Base-by-base conservation (phyloP, 2,888 invertebrate genomes). In the Eupithecia insigniata region DNA sequence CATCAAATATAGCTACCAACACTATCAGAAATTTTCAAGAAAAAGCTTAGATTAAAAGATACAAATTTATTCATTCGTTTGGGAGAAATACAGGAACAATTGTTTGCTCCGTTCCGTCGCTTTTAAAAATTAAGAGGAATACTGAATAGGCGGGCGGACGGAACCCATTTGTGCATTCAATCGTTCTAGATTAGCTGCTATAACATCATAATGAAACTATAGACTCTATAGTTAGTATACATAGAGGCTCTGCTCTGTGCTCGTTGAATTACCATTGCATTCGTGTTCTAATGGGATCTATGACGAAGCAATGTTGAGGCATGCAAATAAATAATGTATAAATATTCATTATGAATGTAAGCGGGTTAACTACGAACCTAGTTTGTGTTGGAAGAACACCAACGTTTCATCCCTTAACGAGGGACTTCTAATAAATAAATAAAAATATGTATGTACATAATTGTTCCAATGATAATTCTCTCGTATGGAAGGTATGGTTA, bases 81-180 rank as follows among this genome's bases (percentile, higher is more conserved):
- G 5, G 46, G 46, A 22, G 0, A 51, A 4, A 5, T 10, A 51
- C 4, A 22, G n/a, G n/a, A n/a, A 43, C 18, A 43, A 18, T 46
- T 1, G 46, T n/a, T 46, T 18, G 2, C 22, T 51, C 51, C 6
- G n/a, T 51, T 51, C 51, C 51, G 22, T 51, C 22, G 10, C 3
- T 22, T 22, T 67, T 65, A 32, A 67, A 65, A 62, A 67, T 70
- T 69, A 66, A 61, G 60, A 46, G 70, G 36, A 70, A 73, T 70
- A 73, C 73, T 12, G 43, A 73, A 73, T 67, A 70, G 58, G 64
- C 70, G 73, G 64, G 64, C 67, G 73, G 73, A 70, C 67, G 70
- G 73, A 73, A 72, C 67, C 67, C 67, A 67, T 69, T 73, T 70
- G 65, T 70, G 73, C 58, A 70, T 67, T 65, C 73, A 68, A 70